Conservation (phyloP, 2,113 vertebrate species). For the Eleginops maclovinus region DNA sequence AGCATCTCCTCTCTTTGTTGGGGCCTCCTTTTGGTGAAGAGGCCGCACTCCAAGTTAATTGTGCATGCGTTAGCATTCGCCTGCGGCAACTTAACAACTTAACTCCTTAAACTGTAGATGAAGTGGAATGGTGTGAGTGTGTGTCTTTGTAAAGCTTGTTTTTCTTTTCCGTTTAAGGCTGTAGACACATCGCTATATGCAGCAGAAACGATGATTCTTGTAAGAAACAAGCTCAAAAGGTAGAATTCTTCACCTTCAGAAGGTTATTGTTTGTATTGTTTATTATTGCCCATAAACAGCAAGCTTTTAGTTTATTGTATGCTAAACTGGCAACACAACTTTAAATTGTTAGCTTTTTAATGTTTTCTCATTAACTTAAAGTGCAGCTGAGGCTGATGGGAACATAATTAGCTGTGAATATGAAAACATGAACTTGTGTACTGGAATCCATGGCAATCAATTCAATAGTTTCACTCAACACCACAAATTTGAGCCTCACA, state of each 20-base stretch:
- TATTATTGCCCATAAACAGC: neutral
- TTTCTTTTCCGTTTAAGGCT: neutral
- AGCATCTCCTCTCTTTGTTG: constrained; percentile 75
- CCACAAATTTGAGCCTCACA: neutral
- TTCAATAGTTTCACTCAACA: neutral
- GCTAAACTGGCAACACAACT: neutral
- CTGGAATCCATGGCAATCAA: no score
- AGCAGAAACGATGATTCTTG: neutral
- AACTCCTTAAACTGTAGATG: constrained; percentile 69
- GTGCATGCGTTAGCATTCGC: constrained; percentile 74
- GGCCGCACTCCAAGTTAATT: constrained; percentile 74
- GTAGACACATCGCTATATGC: neutral
- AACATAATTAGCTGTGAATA: neutral
- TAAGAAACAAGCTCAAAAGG: neutral
- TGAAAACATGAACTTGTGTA: no score
- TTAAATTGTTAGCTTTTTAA: neutral
- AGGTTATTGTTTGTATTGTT: neutral
- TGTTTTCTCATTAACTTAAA: neutral
- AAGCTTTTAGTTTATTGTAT: neutral
- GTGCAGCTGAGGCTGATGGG: neutral
- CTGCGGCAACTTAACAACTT: constrained; percentile 71
- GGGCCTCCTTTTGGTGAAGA: constrained; percentile 66
- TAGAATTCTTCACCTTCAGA: neutral
- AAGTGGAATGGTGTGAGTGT: constrained; percentile 19
- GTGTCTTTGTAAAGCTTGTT: neutral